phyloP scores from a whole-genome alignment of 1,140 invertebrate genomes.

The Hypothenemus hampei region DNA sequence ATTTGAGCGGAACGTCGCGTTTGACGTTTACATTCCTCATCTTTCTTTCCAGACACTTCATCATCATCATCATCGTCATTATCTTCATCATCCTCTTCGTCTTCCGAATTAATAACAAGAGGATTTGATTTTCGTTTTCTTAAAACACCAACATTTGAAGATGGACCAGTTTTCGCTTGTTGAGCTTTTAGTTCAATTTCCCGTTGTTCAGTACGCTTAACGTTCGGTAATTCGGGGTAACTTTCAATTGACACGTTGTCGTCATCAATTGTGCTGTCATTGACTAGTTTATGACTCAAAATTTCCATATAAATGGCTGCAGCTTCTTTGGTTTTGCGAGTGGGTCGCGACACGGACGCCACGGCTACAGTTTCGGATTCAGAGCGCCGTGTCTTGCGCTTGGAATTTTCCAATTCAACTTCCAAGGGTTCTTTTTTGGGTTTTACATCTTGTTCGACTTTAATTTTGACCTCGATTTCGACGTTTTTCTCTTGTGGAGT shows the following conservation, averaged over 20 bases:
- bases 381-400: neutral
- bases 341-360: slow-evolving; percentile 46
- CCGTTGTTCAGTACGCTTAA: slow-evolving; percentile 55
- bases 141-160: slow-evolving; percentile 39
- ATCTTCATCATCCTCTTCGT: too few species aligned
- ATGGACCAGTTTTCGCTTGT: slow-evolving; percentile 41
- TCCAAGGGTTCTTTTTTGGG: neutral
- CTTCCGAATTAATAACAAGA: neutral
- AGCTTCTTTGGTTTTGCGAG: slow-evolving; percentile 69
- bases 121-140: slow-evolving; percentile 20
- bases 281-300: slow-evolving; percentile 61
- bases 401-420: neutral
- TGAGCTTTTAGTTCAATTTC: slow-evolving; percentile 57
- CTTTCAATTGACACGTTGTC: slow-evolving; percentile 60
- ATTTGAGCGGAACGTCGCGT: slow-evolving; percentile 24
- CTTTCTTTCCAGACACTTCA: slow-evolving; percentile 2
- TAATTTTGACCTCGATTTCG: neutral
- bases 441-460: neutral
- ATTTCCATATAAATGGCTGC: slow-evolving; percentile 72
- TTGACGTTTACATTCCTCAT: slow-evolving; percentile 21
- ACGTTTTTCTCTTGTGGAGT: neutral
- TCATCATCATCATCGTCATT: slow-evolving; percentile 13
- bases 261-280: slow-evolving; percentile 53
- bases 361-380: neutral
- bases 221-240: slow-evolving; percentile 62